Evolutionary conservation across 2,797 vertebrate genomes (phyloP), one percentile per base, ranked within the genome.

Genomic region (Aplochiton taeniatus): DNA sequence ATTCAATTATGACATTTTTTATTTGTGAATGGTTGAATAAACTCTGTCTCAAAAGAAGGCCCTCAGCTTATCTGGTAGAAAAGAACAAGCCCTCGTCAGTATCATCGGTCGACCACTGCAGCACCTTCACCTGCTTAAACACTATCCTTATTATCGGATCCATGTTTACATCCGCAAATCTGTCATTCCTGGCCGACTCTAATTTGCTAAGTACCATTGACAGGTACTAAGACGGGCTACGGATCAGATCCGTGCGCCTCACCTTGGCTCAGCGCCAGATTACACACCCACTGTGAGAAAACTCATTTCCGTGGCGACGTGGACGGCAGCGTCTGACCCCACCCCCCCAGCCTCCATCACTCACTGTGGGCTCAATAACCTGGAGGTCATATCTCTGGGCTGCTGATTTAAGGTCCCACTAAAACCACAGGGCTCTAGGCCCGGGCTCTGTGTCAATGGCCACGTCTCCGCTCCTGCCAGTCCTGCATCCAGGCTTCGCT

Each of bases 381-480:
- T 92, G 91, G 91, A 85, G 86, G 83, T 91, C 90, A 80, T 90
- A 91, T 90, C 91, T 92, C 87, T 90, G 78, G 76, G 79, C 61
- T 81, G 77, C 79, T 90, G 90, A 93, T 92, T 93, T 92, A 93
- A 92, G 72, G 83, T 84, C 88, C 87, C 83, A 78, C 87, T 89
- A 88, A 90, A 85, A 87, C 87, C 3, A 31, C 31, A 31, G 31
- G 31, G 88, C 85, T 83, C 51, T 70, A 73, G 68, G 74, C 84
- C 84, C 78, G 84, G 81, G 83, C 75, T 31, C 77, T 75, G 81
- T 86, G 84, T 90, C 84, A 84, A 84, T 87, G 86, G 83, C 87
- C 87, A 89, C 85, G 82, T 87, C 88, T 90, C 74, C 77, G 69
- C 85, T 87, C 83, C 87, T 89, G 83, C 76, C 83, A 74, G 84